Percentiles rank a stretch among this genome's conserved stretches.
phyloP scores from a whole-genome alignment of 1,140 invertebrate genomes.

The Aphelenchoides besseyi region DNA sequence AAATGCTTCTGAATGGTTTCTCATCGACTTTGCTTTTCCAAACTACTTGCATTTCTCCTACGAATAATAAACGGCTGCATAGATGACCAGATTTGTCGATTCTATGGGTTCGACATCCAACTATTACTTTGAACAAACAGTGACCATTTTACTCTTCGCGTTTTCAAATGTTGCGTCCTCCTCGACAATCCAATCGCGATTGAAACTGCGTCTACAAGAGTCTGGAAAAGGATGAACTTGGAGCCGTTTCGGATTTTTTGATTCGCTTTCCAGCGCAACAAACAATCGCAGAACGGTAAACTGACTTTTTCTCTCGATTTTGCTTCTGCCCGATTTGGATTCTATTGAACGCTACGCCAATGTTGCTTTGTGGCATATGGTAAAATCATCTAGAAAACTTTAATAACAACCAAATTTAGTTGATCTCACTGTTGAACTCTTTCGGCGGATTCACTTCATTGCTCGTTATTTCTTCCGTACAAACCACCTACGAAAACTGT shows the following conservation, averaged over 20 bases:
- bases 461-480: conserved; percentile 37
- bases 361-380: conserved; percentile 40
- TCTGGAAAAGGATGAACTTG: conserved; percentile 27
- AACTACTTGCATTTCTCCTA: too few relatives aligned
- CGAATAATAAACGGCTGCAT: too few relatives aligned
- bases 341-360: conserved; percentile 34
- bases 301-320: conserved; percentile 16
- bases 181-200: conserved; percentile 29
- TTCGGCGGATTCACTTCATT: conserved; percentile 40
- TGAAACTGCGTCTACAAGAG: conserved; percentile 25
- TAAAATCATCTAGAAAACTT: conserved; percentile 10
- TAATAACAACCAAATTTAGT: conserved; percentile 22
- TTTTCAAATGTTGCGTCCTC: too few relatives aligned
- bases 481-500: conserved; percentile 21
- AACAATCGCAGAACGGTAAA: conserved; percentile 8
- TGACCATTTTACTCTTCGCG: too few relatives aligned
- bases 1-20: too few relatives aligned
- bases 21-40: too few relatives aligned
- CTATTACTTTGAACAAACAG: too few relatives aligned
- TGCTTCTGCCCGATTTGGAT: conserved; percentile 43
- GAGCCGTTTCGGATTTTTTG: conserved; percentile 18
- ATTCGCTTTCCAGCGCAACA: neutral
- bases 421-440: conserved; percentile 27
- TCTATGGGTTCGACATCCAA: too few relatives aligned
- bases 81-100: too few relatives aligned